A percentile compares a stretch with the other conserved stretches of the same genome.
Conservation (phyloP, 1,140 invertebrate species). For the Zaprionus inermis region DNA sequence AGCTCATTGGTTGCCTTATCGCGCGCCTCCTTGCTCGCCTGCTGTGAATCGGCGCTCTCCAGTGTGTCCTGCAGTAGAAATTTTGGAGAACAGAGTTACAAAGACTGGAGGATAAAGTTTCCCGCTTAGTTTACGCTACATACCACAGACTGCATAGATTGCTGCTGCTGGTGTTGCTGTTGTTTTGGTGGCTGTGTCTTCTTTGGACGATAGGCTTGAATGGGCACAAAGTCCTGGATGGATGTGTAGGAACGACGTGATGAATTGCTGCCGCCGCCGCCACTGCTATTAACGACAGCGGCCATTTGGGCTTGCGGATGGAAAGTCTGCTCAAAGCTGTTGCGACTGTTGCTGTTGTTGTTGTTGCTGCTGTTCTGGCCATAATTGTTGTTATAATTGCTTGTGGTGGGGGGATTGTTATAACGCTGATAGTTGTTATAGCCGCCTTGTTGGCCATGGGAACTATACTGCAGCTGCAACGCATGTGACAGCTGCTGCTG, state of each 20-base stretch:
- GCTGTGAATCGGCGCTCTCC: not conserved
- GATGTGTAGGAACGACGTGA: slow-evolving; percentile 34
- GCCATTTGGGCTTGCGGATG: slow-evolving; percentile 3
- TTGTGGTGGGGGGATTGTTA: not conserved
- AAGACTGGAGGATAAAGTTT: not conserved
- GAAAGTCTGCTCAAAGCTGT: slow-evolving; percentile 1
- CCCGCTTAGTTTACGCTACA: not conserved
- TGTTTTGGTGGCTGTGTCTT: slow-evolving; percentile 9
- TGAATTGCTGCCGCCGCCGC: slow-evolving; percentile 6
- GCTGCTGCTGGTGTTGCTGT: not conserved
- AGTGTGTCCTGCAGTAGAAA: slow-evolving; percentile 8
- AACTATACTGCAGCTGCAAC: not conserved
- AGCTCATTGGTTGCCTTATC: slow-evolving; percentile 22
- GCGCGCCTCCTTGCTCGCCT: not conserved
- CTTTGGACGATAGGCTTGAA: slow-evolving; percentile 66
- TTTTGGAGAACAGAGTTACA: not conserved
- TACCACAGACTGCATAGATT: not conserved
- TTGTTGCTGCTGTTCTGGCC: not conserved
- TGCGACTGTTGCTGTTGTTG: slow-evolving; percentile 1
- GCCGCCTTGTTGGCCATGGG: not conserved
- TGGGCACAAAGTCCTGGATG: slow-evolving; percentile 68
- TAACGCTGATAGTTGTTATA: not conserved
- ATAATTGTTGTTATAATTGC: slow-evolving; percentile 5
- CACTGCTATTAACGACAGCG: not conserved
- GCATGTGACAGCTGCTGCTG: not conserved